Conservation (phyloP, 2,113 vertebrate species). For the Pogonocichla stellata region DNA sequence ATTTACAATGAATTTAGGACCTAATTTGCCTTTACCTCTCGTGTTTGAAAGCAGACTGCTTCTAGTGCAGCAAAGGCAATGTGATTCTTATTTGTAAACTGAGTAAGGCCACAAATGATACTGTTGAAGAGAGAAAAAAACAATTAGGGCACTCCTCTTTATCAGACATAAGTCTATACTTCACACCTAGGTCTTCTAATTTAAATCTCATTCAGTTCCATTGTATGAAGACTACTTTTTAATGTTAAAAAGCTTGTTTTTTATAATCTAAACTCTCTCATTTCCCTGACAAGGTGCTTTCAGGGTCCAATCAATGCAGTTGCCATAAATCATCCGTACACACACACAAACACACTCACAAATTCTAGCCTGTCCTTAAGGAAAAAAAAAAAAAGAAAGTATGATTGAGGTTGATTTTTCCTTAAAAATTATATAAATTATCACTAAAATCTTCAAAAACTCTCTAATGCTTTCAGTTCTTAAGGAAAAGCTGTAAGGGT, state of each 20-base stretch:
- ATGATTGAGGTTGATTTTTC: neutral
- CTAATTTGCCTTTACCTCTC: constrained; percentile 82
- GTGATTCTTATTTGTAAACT: constrained; percentile 97
- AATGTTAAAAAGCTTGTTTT: neutral
- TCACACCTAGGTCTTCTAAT: neutral
- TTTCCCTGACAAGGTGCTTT: neutral
- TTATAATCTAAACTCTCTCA: neutral
- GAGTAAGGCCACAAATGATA: constrained; percentile 98
- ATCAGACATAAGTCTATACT: neutral
- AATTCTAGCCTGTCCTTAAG: neutral
- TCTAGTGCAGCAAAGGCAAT: constrained; percentile 97
- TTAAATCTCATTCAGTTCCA: neutral
- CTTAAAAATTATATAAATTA: neutral
- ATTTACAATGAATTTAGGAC: neutral
- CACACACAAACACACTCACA: neutral
- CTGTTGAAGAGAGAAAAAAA: constrained; percentile 66
- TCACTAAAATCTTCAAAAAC: neutral
- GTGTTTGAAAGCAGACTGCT: constrained; percentile 96
- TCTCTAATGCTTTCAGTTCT: neutral
- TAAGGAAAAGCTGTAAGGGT: neutral
- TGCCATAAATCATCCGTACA: neutral
- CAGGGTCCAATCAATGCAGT: neutral
- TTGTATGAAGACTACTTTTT: neutral
- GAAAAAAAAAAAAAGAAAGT: neutral
- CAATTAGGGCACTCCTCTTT: neutral